A percentile compares a stretch with the other conserved stretches of the same genome.
Evolutionary conservation across 2,797 vertebrate species (phyloP).

Genomic region (Cynodonichthys magdalenae): DNA sequence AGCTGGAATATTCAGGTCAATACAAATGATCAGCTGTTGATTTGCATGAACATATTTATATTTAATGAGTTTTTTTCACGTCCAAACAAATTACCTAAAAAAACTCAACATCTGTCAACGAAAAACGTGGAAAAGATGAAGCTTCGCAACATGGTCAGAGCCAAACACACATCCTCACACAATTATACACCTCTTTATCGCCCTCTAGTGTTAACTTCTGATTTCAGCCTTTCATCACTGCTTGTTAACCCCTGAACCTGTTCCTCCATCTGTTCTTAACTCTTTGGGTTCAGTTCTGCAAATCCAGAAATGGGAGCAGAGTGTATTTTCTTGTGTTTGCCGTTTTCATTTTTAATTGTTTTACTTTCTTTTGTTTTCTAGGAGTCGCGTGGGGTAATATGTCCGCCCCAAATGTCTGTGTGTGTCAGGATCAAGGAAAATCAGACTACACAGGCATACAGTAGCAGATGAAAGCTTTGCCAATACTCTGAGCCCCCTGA

Average conservation of each 20-base stretch:
- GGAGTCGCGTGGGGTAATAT: not conserved
- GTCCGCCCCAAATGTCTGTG: conserved; percentile 3
- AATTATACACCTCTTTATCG: conserved; percentile 61
- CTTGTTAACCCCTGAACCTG: conserved; percentile 43
- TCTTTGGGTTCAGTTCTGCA: conserved; percentile 16
- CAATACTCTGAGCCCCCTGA: conserved; percentile 71
- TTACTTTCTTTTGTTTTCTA: not conserved
- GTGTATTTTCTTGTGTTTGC: conserved; percentile 3
- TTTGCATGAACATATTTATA: no score
- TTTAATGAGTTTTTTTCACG: no score
- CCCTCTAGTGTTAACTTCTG: conserved; percentile 79
- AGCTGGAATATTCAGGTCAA: no score
- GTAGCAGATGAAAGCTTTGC: conserved; percentile 76
- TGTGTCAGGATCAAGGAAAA: conserved; percentile 38
- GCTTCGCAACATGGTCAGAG: conserved; percentile 21
- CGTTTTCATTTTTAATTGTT: not conserved
- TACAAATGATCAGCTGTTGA: no score
- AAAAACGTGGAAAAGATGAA: not conserved
- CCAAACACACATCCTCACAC: conserved; percentile 20
- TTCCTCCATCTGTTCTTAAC: conserved; percentile 6
- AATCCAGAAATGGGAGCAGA: conserved; percentile 13
- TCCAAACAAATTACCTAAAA: not conserved
- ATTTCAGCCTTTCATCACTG: conserved; percentile 44
- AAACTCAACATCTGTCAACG: not conserved
- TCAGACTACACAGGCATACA: conserved; percentile 63